Evolutionary conservation across 2,888 invertebrate genomes (phyloP), one percentile per base, ranked within the genome.

Genomic region (Flexamia atlantica): DNA sequence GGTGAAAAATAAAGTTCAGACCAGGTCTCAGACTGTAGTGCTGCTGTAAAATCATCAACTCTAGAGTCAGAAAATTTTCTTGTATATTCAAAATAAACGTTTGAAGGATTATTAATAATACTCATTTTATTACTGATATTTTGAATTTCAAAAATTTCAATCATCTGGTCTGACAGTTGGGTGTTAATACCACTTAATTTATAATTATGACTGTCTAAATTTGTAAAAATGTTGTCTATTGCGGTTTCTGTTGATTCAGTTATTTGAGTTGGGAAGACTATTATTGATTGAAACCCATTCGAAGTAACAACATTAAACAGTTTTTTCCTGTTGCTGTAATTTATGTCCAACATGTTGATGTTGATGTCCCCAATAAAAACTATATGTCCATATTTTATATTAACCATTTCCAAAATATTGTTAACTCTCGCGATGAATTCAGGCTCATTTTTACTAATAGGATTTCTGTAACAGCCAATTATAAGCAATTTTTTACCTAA

Each of bases 391-490:
- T 32, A 68, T 32, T 68, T 68, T 17, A n/a, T 10, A 30, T 30
- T 30, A 20, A 68, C 12, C 2, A 30, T 30, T 68, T 68, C 2
- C 2, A 68, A 9, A 30, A 68, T 20, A 68, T 10, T 30, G 30
- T 68, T 68, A 1, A 68, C 7, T 68, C 68, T 68, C 14, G 7
- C 30, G 5, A 68, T 68, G n/a, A 68, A 68, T 23, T 68, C 32
- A 3, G 32, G 3, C 23, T 68, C 68, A 32, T 68, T 68, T 68
- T 68, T 68, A n/a, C 30, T 68, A 0, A 68, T 28, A 30, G 68
- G 68, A 68, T 68, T 68, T 32, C 68, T 68, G 30, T 68, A 68
- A 30, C 68, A 68, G 4, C 68, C 68, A 68, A 68, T 68, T 30
- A 68, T 7, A 32, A 68, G 17, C 17, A 68, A 60, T 25, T 60